These are phyloP conservation scores for Eupristina koningsbergeri DNA, from an alignment of 1,140 invertebrate genomes.

Conservation along the genomic window DNA sequence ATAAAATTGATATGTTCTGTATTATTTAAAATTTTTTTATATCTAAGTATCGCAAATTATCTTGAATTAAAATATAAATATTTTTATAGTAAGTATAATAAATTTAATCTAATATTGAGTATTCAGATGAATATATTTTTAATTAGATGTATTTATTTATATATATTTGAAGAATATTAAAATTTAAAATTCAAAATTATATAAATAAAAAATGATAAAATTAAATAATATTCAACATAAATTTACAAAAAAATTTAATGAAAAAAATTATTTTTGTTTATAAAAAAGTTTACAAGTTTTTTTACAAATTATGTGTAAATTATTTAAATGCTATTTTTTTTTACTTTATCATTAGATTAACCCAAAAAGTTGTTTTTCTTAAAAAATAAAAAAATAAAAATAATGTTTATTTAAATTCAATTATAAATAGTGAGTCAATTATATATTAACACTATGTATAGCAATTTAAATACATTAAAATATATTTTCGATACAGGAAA, in stretches of 20 bases:
- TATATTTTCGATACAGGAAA: not conserved
- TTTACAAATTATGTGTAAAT: not conserved
- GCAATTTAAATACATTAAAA: not conserved
- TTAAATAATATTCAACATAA: not conserved
- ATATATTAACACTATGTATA: not conserved
- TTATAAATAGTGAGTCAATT: not conserved
- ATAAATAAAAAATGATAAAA: not conserved
- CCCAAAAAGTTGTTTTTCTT: not conserved
- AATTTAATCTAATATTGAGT: too few relatives aligned
- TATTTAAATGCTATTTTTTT: not conserved
- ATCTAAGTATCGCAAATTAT: too few relatives aligned
- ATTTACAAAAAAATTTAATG: too few relatives aligned
- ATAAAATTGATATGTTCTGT: conserved; percentile 6
- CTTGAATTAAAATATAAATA: not conserved
- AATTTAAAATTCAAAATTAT: not conserved
- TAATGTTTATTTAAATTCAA: not conserved
- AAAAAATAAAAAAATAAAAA: not conserved
- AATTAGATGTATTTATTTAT: not conserved
- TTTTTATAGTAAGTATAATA: not conserved
- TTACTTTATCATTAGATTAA: not conserved
- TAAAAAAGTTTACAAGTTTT: not conserved
- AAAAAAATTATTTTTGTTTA: not conserved
- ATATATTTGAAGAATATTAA: not conserved
- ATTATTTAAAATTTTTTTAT: not conserved
- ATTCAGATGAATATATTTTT: not conserved